Evolutionary conservation across 2,797 vertebrate species (phyloP), one percentile per base, ranked within the genome.

Genomic region (Bradypus variegatus): DNA sequence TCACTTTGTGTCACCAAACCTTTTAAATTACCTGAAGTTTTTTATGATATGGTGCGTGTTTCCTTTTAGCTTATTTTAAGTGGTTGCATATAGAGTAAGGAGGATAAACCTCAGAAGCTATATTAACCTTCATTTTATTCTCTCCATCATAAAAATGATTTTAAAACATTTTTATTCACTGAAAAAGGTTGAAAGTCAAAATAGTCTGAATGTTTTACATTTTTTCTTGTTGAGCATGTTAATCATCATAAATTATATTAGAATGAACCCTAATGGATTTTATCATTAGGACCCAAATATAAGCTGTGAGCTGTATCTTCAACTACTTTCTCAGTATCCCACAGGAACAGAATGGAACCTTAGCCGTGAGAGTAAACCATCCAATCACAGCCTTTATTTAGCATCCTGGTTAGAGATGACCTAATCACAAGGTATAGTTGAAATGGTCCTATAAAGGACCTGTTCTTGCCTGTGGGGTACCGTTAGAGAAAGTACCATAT

Each of bases 81-180:
- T 94, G 95, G 90, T 89, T 95, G 72, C 18, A 23, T 88, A 78
- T 84, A 88, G 82, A 58, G 86, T 70, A 93, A 92, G 50, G 89
- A 94, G 88, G 60, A 91, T 79, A 90, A 88, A 79, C 92, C 96
- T 96, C 91, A 91, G 95, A 96, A 86, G 91, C 88, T 87, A 62
- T 95, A 94, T 96, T 96, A 96, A 90, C 89, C 95, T 93, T 93
- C 93, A 93, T 94, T 95, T 95, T 94, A 91, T 95, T 93, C 94
- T 94, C 92, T 62, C 95, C 90, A 94, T 96, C 95, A 58, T 96
- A 96, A 96, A 97, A 97, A 86, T 95, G n/a, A 95, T 93, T 96
- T 96, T 91, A 91, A 96, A 93, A 90, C 93, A 93, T 95, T 96
- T 94, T 94, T 93, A 82, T 95, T 94, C 91, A 93, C 93, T 96